Evolutionary conservation across 2,113 vertebrate genomes (phyloP), one percentile per base, ranked within the genome.

Genomic region (Psilopogon haemacephalus): DNA sequence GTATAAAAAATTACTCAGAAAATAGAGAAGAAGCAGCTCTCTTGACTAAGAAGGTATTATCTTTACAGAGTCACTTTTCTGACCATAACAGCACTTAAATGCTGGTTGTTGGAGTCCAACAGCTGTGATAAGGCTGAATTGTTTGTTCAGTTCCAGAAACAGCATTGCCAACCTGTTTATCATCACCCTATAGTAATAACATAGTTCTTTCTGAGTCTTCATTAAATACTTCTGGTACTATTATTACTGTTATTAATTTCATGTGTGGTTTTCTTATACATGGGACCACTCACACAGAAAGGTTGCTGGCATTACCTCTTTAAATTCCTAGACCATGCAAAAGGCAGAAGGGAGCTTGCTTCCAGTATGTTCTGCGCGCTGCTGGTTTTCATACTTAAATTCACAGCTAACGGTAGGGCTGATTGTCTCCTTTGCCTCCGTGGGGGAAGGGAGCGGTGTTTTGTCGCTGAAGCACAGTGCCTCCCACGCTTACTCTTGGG

Each of bases 341-440:
- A 92, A 89, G 55, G 63, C 55, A 85, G 82, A 88, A 64, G 71
- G 82, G 63, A 68, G 54, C 60, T 95, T 91, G 16, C 46, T 86
- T 89, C 35, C 75, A 88, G 35, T 27, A 74, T 11, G n/a, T 89
- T 95, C 56, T 91, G 77, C 5, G 6, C 46, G 0, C 92, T 87
- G 94, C 81, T 95, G 77, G 23, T 82, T 93, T 89, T 81, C 67
- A 37, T 83, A 77, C 84, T 94, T 70, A 56, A 80, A 89, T 74
- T 89, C 48, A 13, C 46, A 33, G 82, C 54, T 74, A 88, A 28
- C 60, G 56, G 81, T 79, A 67, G 78, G 56, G 46, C 71, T 96
- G 94, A 92, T 94, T 87, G 89, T 92, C 68, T 83, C 72, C 78
- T 89, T 81, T 68, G 78, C 64, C 71, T 95, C 71, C 26, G 30